Conservation (phyloP, 1,140 invertebrate species). For the Andrena cerasifolii region DNA sequence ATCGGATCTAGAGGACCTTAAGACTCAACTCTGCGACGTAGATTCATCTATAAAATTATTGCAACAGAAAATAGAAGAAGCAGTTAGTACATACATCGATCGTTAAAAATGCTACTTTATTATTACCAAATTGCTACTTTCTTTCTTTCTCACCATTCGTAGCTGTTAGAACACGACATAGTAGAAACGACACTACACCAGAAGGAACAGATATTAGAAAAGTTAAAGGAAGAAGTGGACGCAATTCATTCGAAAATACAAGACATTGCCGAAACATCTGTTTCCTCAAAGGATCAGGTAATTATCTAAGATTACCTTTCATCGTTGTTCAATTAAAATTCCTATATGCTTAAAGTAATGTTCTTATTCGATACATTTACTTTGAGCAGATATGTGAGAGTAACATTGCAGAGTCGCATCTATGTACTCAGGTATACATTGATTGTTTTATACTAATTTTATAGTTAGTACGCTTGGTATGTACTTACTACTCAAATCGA, state of each 20-base stretch:
- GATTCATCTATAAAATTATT: constrained; percentile 72
- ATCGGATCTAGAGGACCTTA: constrained; percentile 69
- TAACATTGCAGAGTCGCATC: background rate
- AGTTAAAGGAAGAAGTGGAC: constrained; percentile 77
- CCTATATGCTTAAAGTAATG: background rate
- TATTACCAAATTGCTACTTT: background rate
- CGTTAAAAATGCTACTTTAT: background rate
- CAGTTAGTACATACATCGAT: constrained; percentile 68
- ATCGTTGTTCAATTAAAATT: no score
- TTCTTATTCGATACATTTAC: constrained; percentile 1
- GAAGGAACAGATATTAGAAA: constrained; percentile 69
- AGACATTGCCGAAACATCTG: constrained; percentile 73
- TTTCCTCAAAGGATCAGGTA: constrained; percentile 70
- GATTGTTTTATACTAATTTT: background rate
- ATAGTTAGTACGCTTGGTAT: background rate
- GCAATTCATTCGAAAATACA: constrained; percentile 78
- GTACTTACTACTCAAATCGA: constrained; percentile 3
- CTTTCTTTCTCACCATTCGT: constrained; percentile 20
- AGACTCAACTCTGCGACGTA: constrained; percentile 68
- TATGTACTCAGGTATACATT: constrained; percentile 26
- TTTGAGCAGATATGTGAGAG: constrained; percentile 6
- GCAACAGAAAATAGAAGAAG: constrained; percentile 70
- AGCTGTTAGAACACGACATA: constrained; percentile 71
- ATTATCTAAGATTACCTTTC: no score
- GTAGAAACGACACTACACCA: constrained; percentile 69